Percentiles rank a stretch among this genome's conserved stretches.
Conservation (phyloP, 1,140 invertebrate genomes). For the Drosophila rufa region DNA sequence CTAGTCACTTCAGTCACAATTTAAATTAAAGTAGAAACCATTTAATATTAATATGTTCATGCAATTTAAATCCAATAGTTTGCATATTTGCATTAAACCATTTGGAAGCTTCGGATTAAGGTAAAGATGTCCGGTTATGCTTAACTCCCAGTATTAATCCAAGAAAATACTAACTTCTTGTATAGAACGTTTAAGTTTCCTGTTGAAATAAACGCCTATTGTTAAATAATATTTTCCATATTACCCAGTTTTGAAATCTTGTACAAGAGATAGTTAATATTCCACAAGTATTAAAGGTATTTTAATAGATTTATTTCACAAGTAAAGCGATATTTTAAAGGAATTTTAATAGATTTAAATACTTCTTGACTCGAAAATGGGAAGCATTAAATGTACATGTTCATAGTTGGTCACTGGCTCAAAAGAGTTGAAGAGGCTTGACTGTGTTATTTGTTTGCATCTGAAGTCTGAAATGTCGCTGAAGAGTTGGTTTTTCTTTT, state of each 20-base stretch:
- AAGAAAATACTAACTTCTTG: too few relatives aligned
- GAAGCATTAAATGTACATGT: background rate
- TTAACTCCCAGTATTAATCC: background rate
- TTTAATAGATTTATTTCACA: background rate
- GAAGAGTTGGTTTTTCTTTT: constrained; percentile 61
- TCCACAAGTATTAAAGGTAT: background rate
- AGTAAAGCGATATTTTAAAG: background rate
- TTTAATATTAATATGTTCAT: too few relatives aligned
- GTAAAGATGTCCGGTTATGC: background rate
- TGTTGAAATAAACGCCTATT: too few relatives aligned
- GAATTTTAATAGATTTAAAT: background rate
- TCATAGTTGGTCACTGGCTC: background rate
- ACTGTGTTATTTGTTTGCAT: constrained; percentile 18
- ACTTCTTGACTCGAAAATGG: background rate
- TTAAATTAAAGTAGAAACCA: too few relatives aligned
- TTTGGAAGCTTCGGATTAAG: background rate
- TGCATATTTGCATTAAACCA: too few relatives aligned
- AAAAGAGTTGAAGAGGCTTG: constrained; percentile 2
- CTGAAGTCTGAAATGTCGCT: constrained; percentile 28
- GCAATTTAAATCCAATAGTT: too few relatives aligned
- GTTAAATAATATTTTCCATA: too few relatives aligned
- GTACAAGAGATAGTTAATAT: too few relatives aligned
- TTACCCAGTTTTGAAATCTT: background rate
- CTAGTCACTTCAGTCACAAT: too few relatives aligned
- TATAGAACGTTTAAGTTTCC: too few relatives aligned